Conservation (phyloP, 1,140 invertebrate genomes). For the Lucilia sericata region DNA sequence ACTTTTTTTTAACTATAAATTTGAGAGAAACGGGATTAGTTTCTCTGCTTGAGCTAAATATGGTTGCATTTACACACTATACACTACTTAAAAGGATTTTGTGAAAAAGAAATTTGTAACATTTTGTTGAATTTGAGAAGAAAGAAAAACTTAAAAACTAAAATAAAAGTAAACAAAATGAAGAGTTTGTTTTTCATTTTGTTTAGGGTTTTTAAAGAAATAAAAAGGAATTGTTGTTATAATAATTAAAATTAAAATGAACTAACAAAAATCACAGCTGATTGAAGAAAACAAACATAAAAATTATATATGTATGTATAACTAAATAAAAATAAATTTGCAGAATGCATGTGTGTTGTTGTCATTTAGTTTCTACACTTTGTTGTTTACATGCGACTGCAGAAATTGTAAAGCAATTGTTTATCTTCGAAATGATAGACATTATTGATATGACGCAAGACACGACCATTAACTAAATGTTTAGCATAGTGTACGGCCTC, state of each 20-base stretch:
- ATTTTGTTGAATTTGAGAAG: neutral
- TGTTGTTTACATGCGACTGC: conserved; percentile 56
- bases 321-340: conserved; percentile 14
- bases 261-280: conserved; percentile 38
- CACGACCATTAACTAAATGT: conserved; percentile 83
- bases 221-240: neutral
- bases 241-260: conserved; percentile 5
- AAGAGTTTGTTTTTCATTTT: too few relatives aligned
- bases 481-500: conserved; percentile 87
- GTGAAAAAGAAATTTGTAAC: neutral
- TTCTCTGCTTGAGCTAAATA: neutral
- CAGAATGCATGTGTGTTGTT: neutral
- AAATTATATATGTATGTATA: neutral
- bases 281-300: conserved; percentile 28
- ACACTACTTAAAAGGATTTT: too few relatives aligned
- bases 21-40: neutral
- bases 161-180: too few relatives aligned
- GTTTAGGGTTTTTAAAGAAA: neutral
- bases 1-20: neutral
- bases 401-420: conserved; percentile 78
- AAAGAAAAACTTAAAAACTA: neutral
- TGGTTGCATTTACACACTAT: too few relatives aligned
- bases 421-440: conserved; percentile 84
- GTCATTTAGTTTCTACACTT: neutral
- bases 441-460: conserved; percentile 85